Base-by-base conservation (phyloP, 2,888 invertebrate genomes). In the Axea sp. region DNA sequence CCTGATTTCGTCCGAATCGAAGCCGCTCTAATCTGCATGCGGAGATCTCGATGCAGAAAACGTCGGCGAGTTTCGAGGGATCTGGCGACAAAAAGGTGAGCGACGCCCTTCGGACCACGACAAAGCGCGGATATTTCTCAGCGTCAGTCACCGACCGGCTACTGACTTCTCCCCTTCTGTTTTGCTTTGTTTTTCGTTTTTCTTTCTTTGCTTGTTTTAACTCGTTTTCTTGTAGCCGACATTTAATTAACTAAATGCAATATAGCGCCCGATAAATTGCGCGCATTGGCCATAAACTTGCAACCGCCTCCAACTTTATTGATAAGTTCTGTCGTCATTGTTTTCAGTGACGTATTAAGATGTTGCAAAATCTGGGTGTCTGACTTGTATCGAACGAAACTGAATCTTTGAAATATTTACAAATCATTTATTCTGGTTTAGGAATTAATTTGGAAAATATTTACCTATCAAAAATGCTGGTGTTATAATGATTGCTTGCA, bases 191-290 rank as follows among this genome's bases (percentile, higher is more conserved):
- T 19, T 37, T 7, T 62, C 37, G 5, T 17, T 39, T 43, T 8
- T 11, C 43, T 8, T 11, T n/a, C n/a, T 15, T 26, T 22, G 6
- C 26, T 39, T 15, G n/a, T n/a, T 14, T 31, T 15, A 53, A 65
- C 35, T 55, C 12, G 35, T 45, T 43, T 45, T 26, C 17, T 14
- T 43, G 5, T 33, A 24, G 19, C 33, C 71, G 76, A 69, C 79
- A 76, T 83, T 85, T 82, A 83, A 84, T 85, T 83, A 84, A 83
- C 79, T 82, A 82, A 83, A 83, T 74, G 80, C 73, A 73, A 76
- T 78, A 73, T 72, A 67, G 71, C 75, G 67, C 76, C 73, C 80
- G 81, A 84, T 84, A 83, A 83, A 82, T 77, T 78, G 76, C 80
- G 79, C 78, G 80, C 81, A 82, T 80, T 78, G 77, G 78, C 78